Evolutionary conservation across 1,140 invertebrate genomes (phyloP), one percentile per base, ranked within the genome.

Genomic region (Ctenoplectra terminalis): DNA sequence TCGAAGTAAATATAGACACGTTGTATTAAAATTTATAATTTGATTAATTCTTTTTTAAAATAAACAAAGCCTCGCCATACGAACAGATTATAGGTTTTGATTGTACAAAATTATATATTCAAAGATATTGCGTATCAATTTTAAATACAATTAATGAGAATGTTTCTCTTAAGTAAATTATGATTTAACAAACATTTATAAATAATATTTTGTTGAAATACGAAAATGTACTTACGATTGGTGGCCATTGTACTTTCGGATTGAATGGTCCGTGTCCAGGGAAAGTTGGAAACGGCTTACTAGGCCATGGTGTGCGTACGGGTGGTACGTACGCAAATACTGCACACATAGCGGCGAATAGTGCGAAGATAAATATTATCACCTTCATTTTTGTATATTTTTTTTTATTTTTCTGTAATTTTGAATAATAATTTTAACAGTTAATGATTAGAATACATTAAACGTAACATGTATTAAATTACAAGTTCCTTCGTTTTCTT

Each of bases 241-340:
- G 64, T n/a, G 67, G 66, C 73, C 43, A 76, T 9, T 54, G 6
- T 48, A 15, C 40, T 50, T 26, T 56, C 11, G 73, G 83, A 83
- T 84, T 83, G 50, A 72, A 78, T 73, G 81, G 66, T 50, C 79
- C 79, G 0, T 77, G 64, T 5, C 75, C 75, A 11, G 63, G 50
- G 29, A 77, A 69, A 1, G 20, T 67, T 46, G 54, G 54, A 8
- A 73, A 31, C 11, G 52, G n/a, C 34, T n/a, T n/a, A n/a, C 13
- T 17, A 0, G 1, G 17, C 48, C 11, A 8, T 48, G 71, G 56
- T 34, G 26, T 26, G 20, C 29, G 37, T n/a, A 34, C 13, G 5
- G 31, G 8, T 54, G 63, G 34, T 58, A 48, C 60, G 66, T 79
- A 63, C 29, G 31, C 67, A 79, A 83, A 78, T 34, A 64, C 37